A percentile compares a stretch with the other conserved stretches of the same genome.
These are phyloP conservation scores for Seriola quinqueradiata DNA, from an alignment of 2,113 vertebrate species.

Conservation along the genomic window DNA sequence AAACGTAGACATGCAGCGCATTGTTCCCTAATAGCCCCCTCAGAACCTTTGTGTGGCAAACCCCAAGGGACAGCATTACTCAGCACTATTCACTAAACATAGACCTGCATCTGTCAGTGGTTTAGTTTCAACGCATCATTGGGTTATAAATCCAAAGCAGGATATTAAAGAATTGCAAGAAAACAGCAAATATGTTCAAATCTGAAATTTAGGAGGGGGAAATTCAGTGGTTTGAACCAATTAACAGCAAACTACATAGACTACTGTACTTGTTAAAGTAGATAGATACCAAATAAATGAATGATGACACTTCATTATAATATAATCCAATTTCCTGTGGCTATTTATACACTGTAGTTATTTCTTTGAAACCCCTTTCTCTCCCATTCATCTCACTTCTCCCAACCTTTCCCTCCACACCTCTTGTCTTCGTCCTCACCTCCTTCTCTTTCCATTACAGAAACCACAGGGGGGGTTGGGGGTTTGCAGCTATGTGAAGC, in stretches of 20 bases:
- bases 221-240: background rate
- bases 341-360: background rate
- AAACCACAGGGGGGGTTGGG: background rate
- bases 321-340: background rate
- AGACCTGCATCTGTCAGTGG: background rate
- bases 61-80: background rate
- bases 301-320: background rate
- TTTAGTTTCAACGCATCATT: background rate
- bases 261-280: background rate
- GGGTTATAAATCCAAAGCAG: background rate
- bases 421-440: background rate
- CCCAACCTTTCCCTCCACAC: background rate
- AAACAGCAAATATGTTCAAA: background rate
- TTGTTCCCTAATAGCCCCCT: background rate
- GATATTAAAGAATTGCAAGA: background rate
- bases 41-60: background rate
- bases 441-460: slow-evolving; percentile 16
- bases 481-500: slow-evolving; percentile 17
- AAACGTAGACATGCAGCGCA: background rate
- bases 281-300: background rate
- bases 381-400: background rate
- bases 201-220: background rate
- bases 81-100: background rate
- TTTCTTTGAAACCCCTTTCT: background rate
- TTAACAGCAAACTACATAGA: background rate